Evolutionary conservation across 1,140 invertebrate genomes (phyloP).

Genomic region (Agrypnia vestita): DNA sequence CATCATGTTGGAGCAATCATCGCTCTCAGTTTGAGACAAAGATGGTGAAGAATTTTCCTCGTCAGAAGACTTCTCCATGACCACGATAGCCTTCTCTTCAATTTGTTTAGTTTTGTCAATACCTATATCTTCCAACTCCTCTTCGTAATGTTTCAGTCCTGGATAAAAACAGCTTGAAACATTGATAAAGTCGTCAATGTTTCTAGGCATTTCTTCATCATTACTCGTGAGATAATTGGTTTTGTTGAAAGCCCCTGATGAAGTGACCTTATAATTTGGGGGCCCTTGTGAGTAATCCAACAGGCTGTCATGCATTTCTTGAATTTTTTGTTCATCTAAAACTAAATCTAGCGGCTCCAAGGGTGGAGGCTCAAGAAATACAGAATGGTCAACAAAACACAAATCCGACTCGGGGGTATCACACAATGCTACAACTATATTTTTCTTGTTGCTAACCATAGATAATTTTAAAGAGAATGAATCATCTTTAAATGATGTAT

Average conservation of each 20-base stretch:
- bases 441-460: slow-evolving; percentile 68
- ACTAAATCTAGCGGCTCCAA: slow-evolving; percentile 68
- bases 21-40: slow-evolving; percentile 65
- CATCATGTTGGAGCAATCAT: slow-evolving; percentile 57
- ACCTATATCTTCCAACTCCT: slow-evolving; percentile 14
- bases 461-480: slow-evolving; percentile 63
- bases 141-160: slow-evolving; percentile 13
- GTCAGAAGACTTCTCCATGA: slow-evolving; percentile 70
- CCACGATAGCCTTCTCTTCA: not conserved
- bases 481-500: not conserved
- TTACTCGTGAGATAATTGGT: slow-evolving; percentile 1
- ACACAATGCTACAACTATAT: slow-evolving; percentile 70
- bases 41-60: slow-evolving; percentile 68
- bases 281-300: slow-evolving; percentile 24
- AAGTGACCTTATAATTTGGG: not conserved
- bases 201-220: slow-evolving; percentile 1
- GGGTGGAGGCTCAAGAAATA: slow-evolving; percentile 66
- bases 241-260: not conserved
- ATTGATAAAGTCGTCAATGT: slow-evolving; percentile 32
- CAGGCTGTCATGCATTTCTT: slow-evolving; percentile 67
- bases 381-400: slow-evolving; percentile 69
- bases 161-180: slow-evolving; percentile 18
- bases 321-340: slow-evolving; percentile 68
- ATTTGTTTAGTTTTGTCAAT: slow-evolving; percentile 3
- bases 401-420: slow-evolving; percentile 66